Evolutionary conservation across 2,888 invertebrate species (phyloP).

Genomic region (Limnephilus lunatus): DNA sequence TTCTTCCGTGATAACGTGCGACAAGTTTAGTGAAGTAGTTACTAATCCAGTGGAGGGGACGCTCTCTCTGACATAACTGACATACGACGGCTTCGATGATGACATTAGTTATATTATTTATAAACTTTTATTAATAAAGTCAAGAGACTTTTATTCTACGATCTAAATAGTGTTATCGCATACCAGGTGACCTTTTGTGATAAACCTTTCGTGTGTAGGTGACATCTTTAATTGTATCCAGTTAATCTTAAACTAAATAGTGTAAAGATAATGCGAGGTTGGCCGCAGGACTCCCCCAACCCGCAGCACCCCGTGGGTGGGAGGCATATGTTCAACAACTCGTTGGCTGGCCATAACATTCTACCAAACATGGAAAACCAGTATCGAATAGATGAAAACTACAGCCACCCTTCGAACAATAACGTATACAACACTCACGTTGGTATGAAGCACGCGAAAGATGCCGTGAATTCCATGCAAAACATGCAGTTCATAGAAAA

Average conservation of each 20-base stretch:
- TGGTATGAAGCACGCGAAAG: not conserved
- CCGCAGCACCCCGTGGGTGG: not conserved
- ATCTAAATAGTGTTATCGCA: not conserved
- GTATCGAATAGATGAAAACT: not conserved
- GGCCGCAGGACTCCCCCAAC: not conserved
- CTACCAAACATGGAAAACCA: not conserved
- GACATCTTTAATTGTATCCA: not conserved
- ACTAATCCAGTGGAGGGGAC: not conserved
- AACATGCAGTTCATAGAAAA: not conserved
- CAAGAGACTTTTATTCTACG: not conserved
- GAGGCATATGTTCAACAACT: not conserved
- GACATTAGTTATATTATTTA: not conserved
- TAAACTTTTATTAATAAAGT: not conserved
- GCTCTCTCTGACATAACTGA: not conserved
- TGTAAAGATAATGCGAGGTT: conserved; percentile 18
- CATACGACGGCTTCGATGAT: not conserved
- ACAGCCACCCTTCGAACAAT: not conserved
- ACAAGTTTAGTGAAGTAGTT: not conserved
- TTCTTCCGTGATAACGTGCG: not conserved
- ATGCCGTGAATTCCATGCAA: not conserved
- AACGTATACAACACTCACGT: not conserved
- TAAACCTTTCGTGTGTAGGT: not conserved
- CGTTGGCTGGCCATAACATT: not conserved
- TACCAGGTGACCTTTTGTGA: not conserved
- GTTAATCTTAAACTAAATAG: not conserved